phyloP scores from a whole-genome alignment of 2,888 invertebrate genomes.

The Apamea epomidion region DNA sequence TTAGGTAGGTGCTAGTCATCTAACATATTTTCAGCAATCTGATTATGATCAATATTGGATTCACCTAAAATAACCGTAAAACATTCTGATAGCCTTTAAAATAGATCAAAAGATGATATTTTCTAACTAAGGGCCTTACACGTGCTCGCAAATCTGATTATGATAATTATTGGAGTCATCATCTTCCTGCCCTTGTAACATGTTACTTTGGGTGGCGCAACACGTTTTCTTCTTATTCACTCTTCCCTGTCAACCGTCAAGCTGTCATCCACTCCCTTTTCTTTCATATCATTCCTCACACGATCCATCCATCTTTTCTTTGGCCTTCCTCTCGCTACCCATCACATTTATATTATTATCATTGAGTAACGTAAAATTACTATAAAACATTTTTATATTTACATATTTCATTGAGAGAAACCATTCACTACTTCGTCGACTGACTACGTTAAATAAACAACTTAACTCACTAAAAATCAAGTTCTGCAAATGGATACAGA shows the following conservation, averaged over 20 bases:
- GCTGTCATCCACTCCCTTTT: neutral
- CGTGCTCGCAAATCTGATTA: neutral
- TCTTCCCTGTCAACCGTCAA: neutral
- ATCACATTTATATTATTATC: neutral
- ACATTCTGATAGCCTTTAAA: neutral
- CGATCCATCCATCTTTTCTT: neutral
- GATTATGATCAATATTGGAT: neutral
- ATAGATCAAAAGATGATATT: neutral
- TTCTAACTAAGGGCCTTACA: neutral
- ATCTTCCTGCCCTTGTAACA: neutral
- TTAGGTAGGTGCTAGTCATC: too few species aligned
- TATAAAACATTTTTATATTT: neutral
- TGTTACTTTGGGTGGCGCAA: neutral
- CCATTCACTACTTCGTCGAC: neutral
- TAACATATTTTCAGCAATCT: neutral
- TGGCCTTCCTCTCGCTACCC: neutral
- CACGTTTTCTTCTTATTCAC: neutral
- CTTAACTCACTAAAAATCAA: slow-evolving; percentile 33
- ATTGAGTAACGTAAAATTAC: neutral
- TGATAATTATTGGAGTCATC: neutral
- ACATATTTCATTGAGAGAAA: neutral
- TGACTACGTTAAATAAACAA: slow-evolving; percentile 23
- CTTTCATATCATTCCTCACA: neutral
- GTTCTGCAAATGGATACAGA: slow-evolving; percentile 19
- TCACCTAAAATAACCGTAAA: neutral